A percentile compares a stretch with the other conserved stretches of the same genome.
Evolutionary conservation across 53 echinoderm and acorn worm genomes (phyloP).

Genomic region (Henricia sp.): DNA sequence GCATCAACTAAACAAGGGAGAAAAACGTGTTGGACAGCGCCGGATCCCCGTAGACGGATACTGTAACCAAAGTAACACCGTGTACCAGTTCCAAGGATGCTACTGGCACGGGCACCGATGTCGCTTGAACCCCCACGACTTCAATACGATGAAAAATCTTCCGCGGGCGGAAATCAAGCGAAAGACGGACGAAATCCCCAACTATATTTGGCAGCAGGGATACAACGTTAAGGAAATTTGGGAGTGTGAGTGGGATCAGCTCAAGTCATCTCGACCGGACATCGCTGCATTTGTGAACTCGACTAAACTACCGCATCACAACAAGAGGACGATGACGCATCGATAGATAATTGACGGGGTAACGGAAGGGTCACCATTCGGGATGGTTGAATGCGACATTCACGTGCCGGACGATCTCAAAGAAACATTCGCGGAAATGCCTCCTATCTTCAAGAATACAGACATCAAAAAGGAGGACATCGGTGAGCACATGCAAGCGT

Average conservation of each 20-base stretch:
- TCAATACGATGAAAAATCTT: background rate
- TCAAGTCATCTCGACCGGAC: background rate
- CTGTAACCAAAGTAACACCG: constrained; percentile 48
- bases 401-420: constrained; percentile 39
- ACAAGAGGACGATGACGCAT: constrained; percentile 10
- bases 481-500: constrained; percentile 61
- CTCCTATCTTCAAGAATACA: constrained; percentile 58
- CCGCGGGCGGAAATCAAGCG: background rate
- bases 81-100: constrained; percentile 69
- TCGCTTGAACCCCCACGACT: background rate
- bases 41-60: constrained; percentile 64
- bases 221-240: constrained; percentile 54
- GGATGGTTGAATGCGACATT: constrained; percentile 55
- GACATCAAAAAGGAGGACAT: constrained; percentile 59
- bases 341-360: constrained; percentile 10
- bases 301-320: background rate
- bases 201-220: constrained; percentile 22
- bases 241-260: constrained; percentile 42
- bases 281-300: constrained; percentile 8
- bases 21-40: constrained; percentile 44
- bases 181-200: constrained; percentile 10
- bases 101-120: constrained; percentile 62
- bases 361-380: constrained; percentile 32
- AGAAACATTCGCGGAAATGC: constrained; percentile 60
- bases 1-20: constrained; percentile 29